Base-by-base conservation (phyloP, 1,140 invertebrate genomes). In the Calliphora vicina region DNA sequence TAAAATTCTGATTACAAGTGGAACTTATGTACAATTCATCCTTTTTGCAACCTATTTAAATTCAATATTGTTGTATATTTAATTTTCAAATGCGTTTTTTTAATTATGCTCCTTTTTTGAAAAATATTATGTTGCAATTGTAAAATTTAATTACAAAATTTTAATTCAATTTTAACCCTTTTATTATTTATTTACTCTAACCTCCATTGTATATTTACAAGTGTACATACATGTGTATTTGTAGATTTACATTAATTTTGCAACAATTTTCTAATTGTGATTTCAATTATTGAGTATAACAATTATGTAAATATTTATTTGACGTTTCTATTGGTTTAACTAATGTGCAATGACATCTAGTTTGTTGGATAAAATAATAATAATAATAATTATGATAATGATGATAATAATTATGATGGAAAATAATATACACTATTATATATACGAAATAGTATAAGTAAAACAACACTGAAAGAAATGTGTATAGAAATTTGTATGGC, bases 261-360 rank as follows among this genome's bases (percentile, higher is more conserved):
- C 23, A 78, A 78, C 74, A 78, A 45, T 29, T 78, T 78, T 78
- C 35, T 25, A 78, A 78, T 78, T 78, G 42, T 78, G 42, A 78
- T 78, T 78, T 78, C 74, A 78, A 78, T 78, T 43, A 78, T 78
- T 78, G 74, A 78, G 74, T 78, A 78, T 43, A 78, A 78, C 74
- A 78, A 78, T 78, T 78, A 78, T 78, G 74, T 26, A 78, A 78
- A 78, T 78, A 43, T 78, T 78, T 78, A 78, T 78, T 78, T 78
- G n/a, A 78, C 74, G 74, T 78, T 78, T 25, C 74, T 78, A 78
- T 78, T 78, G 74, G 42, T 78, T 78, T 78, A 78, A 43, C 74
- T 78, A 78, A 78, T 78, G 35, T 78, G 74, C 61, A 23, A 78
- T 23, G 29, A 26, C 74, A 78, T 76, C 27, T 23, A 67, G n/a